Evolutionary conservation across 2,888 invertebrate genomes (phyloP).

Genomic region (Odontothrips loti): DNA sequence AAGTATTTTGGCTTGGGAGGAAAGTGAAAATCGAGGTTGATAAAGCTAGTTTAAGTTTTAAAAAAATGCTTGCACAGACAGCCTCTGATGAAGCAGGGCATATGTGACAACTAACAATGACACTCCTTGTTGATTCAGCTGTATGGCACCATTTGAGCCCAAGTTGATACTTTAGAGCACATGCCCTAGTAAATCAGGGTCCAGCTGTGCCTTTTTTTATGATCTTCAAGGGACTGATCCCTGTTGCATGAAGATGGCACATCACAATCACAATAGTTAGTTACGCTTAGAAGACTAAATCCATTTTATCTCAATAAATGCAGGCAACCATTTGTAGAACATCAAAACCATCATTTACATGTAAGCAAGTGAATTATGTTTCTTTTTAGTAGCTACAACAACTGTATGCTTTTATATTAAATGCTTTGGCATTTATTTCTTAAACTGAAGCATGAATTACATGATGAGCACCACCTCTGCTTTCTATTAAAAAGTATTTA

Average conservation of each 20-base stretch:
- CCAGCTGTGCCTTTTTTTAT: not conserved
- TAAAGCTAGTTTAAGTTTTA: not conserved
- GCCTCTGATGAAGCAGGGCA: conserved; percentile 5
- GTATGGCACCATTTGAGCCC: not conserved
- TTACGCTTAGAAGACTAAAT: not conserved
- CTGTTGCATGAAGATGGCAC: not conserved
- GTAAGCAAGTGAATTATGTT: not conserved
- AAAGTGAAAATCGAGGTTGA: not conserved
- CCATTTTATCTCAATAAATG: not conserved
- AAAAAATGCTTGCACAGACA: conserved; percentile 16
- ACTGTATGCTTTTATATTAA: not conserved
- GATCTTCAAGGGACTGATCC: not conserved
- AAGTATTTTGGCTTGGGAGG: not conserved
- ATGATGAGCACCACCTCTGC: no score
- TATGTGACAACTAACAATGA: not conserved
- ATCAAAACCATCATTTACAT: not conserved
- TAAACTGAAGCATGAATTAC: not conserved
- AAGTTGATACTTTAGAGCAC: not conserved
- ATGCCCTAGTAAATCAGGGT: not conserved
- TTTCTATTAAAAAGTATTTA: no score
- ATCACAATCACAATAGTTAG: conserved; percentile 23
- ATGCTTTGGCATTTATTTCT: not conserved
- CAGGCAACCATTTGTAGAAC: not conserved
- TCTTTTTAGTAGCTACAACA: not conserved
- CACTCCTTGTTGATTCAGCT: not conserved